Evolutionary conservation across 2,797 vertebrate species (phyloP).

Genomic region (Danio kyathit): DNA sequence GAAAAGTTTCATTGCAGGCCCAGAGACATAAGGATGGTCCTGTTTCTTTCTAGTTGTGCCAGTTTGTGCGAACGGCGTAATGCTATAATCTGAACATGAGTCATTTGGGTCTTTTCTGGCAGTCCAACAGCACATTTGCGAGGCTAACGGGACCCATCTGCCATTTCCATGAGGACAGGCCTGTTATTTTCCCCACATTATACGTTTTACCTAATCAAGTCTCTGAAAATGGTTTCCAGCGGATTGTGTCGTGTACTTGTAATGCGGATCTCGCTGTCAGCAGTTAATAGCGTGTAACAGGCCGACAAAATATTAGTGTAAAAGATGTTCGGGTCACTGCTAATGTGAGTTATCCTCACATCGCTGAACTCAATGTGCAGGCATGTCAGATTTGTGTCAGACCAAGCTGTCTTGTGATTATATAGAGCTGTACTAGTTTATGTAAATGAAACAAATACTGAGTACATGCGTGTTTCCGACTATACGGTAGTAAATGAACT

Average conservation of each 20-base stretch:
- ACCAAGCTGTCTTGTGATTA: slow-evolving; percentile 3
- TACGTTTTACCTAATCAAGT: slow-evolving; percentile 8
- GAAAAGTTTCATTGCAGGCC: slow-evolving; percentile 15
- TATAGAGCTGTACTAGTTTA: not conserved
- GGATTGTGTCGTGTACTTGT: slow-evolving; percentile 22
- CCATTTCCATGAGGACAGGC: not conserved
- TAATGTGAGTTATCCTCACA: slow-evolving; percentile 59
- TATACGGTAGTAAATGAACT: no score
- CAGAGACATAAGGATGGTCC: slow-evolving; percentile 35
- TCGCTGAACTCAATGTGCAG: slow-evolving; percentile 52
- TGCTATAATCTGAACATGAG: slow-evolving; percentile 66
- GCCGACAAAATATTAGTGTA: not conserved
- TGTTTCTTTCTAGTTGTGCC: slow-evolving; percentile 50
- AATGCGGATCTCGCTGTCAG: not conserved
- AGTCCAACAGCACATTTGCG: slow-evolving; percentile 61
- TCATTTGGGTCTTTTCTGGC: slow-evolving; percentile 67
- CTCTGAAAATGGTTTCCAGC: slow-evolving; percentile 17
- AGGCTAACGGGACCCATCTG: slow-evolving; percentile 65
- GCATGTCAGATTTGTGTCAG: slow-evolving; percentile 13
- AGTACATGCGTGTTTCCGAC: not conserved
- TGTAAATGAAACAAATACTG: not conserved
- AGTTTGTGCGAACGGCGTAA: slow-evolving; percentile 57
- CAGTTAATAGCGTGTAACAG: slow-evolving; percentile 14
- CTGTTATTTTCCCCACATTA: slow-evolving; percentile 33
- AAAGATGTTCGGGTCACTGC: slow-evolving; percentile 48